Percentiles rank a stretch among this genome's conserved stretches.
phyloP scores from a whole-genome alignment of 2,797 vertebrate species.

The Pitangus sulphuratus region DNA sequence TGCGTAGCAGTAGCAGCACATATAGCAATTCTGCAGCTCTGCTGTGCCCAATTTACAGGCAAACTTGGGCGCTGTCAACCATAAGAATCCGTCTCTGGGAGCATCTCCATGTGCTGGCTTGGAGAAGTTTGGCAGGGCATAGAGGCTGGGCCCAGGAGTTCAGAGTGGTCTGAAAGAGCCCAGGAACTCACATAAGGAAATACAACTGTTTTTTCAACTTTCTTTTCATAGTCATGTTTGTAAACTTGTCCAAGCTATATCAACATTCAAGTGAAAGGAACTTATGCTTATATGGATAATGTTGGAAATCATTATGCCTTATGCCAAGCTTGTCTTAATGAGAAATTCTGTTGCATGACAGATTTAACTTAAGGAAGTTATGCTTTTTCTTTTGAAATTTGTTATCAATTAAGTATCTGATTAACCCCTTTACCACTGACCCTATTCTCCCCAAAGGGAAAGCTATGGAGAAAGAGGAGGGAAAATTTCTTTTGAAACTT shows the following conservation, averaged over 20 bases:
- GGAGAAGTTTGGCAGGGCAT: background rate
- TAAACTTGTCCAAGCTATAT: background rate
- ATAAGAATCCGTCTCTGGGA: background rate
- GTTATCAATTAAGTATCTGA: background rate
- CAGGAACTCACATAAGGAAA: background rate
- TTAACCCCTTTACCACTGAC: accelerated
- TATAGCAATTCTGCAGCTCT: accelerated
- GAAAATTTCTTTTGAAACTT: background rate
- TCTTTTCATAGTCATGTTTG: background rate
- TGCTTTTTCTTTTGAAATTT: background rate
- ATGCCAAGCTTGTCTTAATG: background rate
- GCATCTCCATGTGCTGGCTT: accelerated
- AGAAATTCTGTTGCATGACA: background rate
- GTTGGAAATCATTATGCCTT: background rate
- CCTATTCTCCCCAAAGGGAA: background rate
- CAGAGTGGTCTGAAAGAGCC: background rate
- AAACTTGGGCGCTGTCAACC: accelerated
- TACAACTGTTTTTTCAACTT: background rate
- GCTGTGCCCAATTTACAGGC: background rate
- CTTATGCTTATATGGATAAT: background rate
- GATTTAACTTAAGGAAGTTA: background rate
- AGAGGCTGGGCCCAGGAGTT: background rate
- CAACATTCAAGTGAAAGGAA: background rate
- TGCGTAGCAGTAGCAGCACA: accelerated
- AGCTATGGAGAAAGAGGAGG: background rate